These are phyloP conservation scores for Aphodius sticticus DNA, from an alignment of 2,888 invertebrate species.

Conservation along the genomic window DNA sequence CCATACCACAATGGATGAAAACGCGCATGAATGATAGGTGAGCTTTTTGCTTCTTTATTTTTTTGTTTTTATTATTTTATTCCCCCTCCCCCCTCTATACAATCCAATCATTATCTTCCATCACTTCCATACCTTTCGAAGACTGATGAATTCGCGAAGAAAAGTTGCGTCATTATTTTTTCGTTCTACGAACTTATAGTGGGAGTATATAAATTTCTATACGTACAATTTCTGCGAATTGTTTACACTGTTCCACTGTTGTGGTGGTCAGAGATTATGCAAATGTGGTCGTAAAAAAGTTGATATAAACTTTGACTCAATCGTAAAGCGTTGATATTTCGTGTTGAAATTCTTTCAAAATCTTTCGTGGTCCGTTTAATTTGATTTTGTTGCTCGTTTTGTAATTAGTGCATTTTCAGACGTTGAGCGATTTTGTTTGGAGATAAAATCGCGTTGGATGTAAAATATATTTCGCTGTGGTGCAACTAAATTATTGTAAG, in stretches of 20 bases:
- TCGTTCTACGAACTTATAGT: not conserved
- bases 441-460: too few relatives aligned
- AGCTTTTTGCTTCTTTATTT: constrained; percentile 40
- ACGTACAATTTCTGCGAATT: not conserved
- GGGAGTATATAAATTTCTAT: not conserved
- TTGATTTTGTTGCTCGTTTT: too few relatives aligned
- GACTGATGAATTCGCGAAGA: not conserved
- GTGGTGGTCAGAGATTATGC: not conserved
- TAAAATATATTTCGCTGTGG: too few relatives aligned
- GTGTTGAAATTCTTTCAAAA: not conserved
- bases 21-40: constrained; percentile 67
- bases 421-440: too few relatives aligned
- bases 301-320: not conserved
- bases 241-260: not conserved
- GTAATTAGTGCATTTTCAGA: too few relatives aligned
- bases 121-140: too few relatives aligned
- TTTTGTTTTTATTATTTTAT: not conserved
- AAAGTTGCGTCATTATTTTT: not conserved
- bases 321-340: not conserved
- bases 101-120: too few relatives aligned
- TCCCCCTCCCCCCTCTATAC: too few relatives aligned
- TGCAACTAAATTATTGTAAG: too few relatives aligned
- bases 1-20: constrained; percentile 76
- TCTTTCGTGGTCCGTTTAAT: not conserved
- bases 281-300: not conserved